phyloP scores from a whole-genome alignment of 2,888 invertebrate species.

The Ormia ochracea region DNA sequence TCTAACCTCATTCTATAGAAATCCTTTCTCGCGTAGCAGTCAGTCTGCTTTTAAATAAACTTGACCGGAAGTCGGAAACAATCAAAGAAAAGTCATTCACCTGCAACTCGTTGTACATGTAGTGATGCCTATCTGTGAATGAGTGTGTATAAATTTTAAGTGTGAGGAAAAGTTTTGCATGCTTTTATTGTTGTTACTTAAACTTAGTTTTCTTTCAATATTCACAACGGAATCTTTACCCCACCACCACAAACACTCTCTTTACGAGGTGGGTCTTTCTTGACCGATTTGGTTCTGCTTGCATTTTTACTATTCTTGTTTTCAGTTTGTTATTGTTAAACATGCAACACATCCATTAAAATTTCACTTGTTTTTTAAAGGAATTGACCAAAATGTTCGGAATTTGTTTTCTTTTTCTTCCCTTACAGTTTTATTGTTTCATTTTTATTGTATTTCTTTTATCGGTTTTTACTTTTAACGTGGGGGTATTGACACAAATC shows the following conservation, averaged over 20 bases:
- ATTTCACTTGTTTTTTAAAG: slow-evolving; percentile 54
- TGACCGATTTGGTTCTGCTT: slow-evolving; percentile 29
- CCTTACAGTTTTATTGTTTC: background rate
- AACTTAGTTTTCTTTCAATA: background rate
- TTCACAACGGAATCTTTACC: background rate
- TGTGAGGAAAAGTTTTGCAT: background rate
- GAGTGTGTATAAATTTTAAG: background rate
- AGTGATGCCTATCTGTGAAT: too few species aligned
- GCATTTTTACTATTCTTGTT: slow-evolving; percentile 15
- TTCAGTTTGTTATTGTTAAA: background rate
- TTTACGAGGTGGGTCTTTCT: slow-evolving; percentile 10
- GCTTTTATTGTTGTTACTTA: background rate
- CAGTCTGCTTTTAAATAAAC: slow-evolving; percentile 58
- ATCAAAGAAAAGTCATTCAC: slow-evolving; percentile 74
- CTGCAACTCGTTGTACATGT: slow-evolving; percentile 63
- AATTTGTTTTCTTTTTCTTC: background rate
- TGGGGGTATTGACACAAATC: slow-evolving; percentile 28
- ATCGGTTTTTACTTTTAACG: background rate
- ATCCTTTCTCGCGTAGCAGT: slow-evolving; percentile 33
- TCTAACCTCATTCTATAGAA: background rate
- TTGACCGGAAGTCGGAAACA: slow-evolving; percentile 75
- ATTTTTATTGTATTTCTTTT: background rate
- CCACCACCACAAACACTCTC: too few species aligned
- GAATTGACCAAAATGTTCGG: slow-evolving; percentile 42
- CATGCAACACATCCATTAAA: slow-evolving; percentile 59